Conservation (phyloP, 2,888 invertebrate genomes). For the Papilio demoleus region DNA sequence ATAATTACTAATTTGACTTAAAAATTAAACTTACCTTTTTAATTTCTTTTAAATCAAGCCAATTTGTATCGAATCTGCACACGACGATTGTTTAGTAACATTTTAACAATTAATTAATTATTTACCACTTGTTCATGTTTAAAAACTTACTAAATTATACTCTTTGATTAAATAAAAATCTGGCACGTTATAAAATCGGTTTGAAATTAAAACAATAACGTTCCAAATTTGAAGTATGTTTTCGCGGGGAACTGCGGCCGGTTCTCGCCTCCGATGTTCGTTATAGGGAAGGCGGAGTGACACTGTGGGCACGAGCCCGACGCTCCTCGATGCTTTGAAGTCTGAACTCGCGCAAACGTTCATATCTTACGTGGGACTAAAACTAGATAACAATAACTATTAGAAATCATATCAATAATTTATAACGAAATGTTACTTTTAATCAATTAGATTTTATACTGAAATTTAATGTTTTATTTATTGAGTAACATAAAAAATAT, state of each 20-base stretch:
- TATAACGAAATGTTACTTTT: neutral
- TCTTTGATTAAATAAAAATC: neutral
- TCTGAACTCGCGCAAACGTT: constrained; percentile 25
- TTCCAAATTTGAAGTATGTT: constrained; percentile 6
- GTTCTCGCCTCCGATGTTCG: constrained; percentile 31
- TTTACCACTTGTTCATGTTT: neutral
- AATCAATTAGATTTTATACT: neutral
- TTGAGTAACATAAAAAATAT: neutral
- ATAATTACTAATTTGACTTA: neutral
- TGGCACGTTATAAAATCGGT: neutral
- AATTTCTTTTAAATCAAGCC: neutral
- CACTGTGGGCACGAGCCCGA: constrained; percentile 25
- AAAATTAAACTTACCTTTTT: constrained; percentile 7
- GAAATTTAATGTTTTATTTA: neutral
- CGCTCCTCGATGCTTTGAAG: constrained; percentile 12
- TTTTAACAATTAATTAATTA: neutral
- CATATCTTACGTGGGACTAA: constrained; percentile 8
- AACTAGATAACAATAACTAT: neutral
- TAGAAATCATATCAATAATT: neutral
- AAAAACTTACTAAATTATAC: neutral
- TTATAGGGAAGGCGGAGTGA: constrained; percentile 29
- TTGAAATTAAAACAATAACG: neutral
- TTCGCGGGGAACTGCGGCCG: constrained; percentile 13
- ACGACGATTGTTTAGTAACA: neutral
- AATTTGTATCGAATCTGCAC: neutral